Conservation (phyloP, 2,113 vertebrate genomes). For the Syrmaticus mikado region DNA sequence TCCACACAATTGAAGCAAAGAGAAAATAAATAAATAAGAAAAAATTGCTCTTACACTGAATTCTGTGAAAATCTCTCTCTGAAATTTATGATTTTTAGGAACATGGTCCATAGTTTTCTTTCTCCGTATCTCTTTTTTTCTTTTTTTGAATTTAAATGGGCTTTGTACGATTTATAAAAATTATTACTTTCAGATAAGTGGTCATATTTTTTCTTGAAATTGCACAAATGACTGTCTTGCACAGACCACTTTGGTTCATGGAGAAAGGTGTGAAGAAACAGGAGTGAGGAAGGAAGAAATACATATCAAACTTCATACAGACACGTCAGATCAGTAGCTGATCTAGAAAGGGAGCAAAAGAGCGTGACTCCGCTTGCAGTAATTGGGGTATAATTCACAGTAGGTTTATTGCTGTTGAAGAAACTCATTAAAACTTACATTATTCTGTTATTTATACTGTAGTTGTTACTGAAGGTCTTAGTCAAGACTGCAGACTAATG, state of each 20-base stretch:
- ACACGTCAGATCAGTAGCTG: not conserved
- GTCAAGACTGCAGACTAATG: not conserved
- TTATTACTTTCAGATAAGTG: not conserved
- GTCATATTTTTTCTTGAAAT: not conserved
- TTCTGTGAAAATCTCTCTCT: not conserved
- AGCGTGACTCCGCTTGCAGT: not conserved
- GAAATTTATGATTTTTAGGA: not conserved
- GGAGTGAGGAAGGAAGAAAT: not conserved
- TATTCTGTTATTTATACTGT: slow-evolving; percentile 14
- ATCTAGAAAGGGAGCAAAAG: not conserved
- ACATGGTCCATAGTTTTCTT: not conserved
- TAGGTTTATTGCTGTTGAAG: rapidly evolving
- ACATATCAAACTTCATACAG: not conserved
- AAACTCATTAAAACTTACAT: slow-evolving; percentile 19
- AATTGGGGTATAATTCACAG: not conserved
- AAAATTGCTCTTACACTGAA: not conserved
- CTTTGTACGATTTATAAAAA: not conserved
- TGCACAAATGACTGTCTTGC: not conserved
- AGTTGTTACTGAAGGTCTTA: not conserved
- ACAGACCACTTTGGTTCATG: not conserved
- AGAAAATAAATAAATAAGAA: slow-evolving; percentile 35
- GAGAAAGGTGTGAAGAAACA: not conserved
- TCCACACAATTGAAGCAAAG: slow-evolving; percentile 28
- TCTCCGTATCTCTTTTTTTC: not conserved
- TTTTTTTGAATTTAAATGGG: not conserved